Evolutionary conservation across 2,888 invertebrate genomes (phyloP).

Genomic region (Nysson spinosus): DNA sequence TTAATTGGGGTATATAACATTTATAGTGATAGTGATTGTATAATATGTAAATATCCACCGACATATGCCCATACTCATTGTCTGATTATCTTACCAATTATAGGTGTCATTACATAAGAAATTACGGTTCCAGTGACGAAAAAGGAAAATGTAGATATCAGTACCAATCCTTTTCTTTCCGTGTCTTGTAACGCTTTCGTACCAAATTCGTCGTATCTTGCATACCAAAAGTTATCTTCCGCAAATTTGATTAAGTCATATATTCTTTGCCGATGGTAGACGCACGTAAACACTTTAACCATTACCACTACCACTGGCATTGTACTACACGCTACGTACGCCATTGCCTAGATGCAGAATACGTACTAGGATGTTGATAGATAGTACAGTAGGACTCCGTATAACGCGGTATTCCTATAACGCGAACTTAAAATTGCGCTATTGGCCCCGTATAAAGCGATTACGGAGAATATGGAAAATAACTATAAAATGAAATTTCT

Average conservation of each 20-base stretch:
- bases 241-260: slow-evolving; percentile 43
- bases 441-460: too few relatives aligned
- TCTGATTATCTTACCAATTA: slow-evolving; percentile 43
- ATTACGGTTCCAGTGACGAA: slow-evolving; percentile 41
- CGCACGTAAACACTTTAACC: slow-evolving; percentile 41
- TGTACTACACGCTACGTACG: slow-evolving; percentile 46
- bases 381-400: too few relatives aligned
- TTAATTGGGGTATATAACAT: too few relatives aligned
- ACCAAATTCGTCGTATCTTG: slow-evolving; percentile 47
- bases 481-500: too few relatives aligned
- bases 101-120: slow-evolving; percentile 44
- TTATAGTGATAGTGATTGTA: too few relatives aligned
- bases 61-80: too few relatives aligned
- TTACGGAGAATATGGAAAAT: too few relatives aligned
- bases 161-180: slow-evolving; percentile 38
- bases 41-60: too few relatives aligned
- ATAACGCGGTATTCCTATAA: too few relatives aligned
- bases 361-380: background rate
- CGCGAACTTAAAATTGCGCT: too few relatives aligned
- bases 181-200: slow-evolving; percentile 34
- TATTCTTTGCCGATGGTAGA: slow-evolving; percentile 33
- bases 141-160: slow-evolving; percentile 47
- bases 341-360: slow-evolving; percentile 46
- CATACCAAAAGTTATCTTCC: slow-evolving; percentile 48
- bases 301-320: slow-evolving; percentile 52